A percentile compares a stretch with the other conserved stretches of the same genome.
Conservation (phyloP, 2,888 invertebrate species). For the Ophioninae sp. region DNA sequence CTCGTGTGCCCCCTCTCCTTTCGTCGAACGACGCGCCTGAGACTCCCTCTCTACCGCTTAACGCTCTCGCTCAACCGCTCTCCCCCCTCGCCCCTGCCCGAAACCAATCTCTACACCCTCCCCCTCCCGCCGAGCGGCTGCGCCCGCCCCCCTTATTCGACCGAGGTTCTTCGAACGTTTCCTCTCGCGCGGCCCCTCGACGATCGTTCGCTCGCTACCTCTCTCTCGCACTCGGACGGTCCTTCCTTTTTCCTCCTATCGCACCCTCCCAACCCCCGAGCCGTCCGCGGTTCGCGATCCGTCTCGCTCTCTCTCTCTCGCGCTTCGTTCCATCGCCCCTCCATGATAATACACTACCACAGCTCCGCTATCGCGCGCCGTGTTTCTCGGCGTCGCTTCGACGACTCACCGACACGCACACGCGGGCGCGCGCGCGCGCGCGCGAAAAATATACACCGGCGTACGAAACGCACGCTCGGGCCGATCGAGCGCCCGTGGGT, state of each 20-base stretch:
- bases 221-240: slow-evolving; percentile 33
- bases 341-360: slow-evolving; percentile 58
- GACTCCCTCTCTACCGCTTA: slow-evolving; percentile 54
- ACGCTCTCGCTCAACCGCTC: slow-evolving; percentile 26
- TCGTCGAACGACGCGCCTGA: slow-evolving; percentile 67
- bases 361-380: slow-evolving; percentile 39
- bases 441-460: slow-evolving; percentile 38
- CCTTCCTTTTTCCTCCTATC: slow-evolving; percentile 58
- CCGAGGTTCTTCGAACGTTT: slow-evolving; percentile 53
- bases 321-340: slow-evolving; percentile 54
- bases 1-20: slow-evolving; percentile 71
- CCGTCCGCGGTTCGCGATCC: not conserved
- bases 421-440: not conserved
- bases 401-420: slow-evolving; percentile 42
- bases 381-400: slow-evolving; percentile 60
- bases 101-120: slow-evolving; percentile 48
- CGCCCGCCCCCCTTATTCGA: slow-evolving; percentile 29
- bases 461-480: slow-evolving; percentile 10
- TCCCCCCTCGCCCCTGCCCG: slow-evolving; percentile 42
- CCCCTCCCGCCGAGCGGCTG: slow-evolving; percentile 6
- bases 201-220: slow-evolving; percentile 51
- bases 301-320: slow-evolving; percentile 48
- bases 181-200: slow-evolving; percentile 52
- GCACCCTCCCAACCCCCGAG: not conserved
- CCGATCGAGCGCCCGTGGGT: slow-evolving; percentile 49